Evolutionary conservation across 2,888 invertebrate species (phyloP), one percentile per base, ranked within the genome.

Genomic region (Copidosoma aretas): DNA sequence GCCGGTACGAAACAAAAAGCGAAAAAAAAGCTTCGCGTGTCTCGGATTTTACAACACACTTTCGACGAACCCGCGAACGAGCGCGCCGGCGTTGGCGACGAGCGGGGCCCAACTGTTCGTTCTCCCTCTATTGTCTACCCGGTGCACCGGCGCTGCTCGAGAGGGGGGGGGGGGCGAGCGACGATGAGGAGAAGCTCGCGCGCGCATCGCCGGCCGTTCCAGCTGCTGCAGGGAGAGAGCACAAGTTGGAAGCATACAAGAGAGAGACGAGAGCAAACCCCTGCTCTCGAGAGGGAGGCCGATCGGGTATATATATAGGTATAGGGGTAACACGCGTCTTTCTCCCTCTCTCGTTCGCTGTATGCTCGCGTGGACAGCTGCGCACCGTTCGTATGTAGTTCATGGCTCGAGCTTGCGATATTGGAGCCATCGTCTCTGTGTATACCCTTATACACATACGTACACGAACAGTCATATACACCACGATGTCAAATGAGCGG

Each of bases 181-280:
- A 39, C 14, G 17, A 41, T 17, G 62, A 46, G 46, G 41, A 54
- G 46, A 54, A 63, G 51, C 24, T 46, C 57, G 56, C 63, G 22
- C 64, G 64, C 64, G 25, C 64, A 21, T 43, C 54, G 39, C 32
- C 54, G 60, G 53, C 51, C n/a, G 51, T 17, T 46, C 12, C 17
- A 41, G 10, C n/a, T 46, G 49, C 62, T 19, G 53, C 53, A n/a
- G 61, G 52, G 39, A 21, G n/a, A 39, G 41, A 19, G 54, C 49
- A n/a, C 21, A n/a, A n/a, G 51, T 5, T n/a, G n/a, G 49, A 41
- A 8, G 54, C 4, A n/a, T 17, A 19, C 10, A 32, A 32, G 32
- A 51, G 51, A 49, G 60, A 49, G 54, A 54, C 41, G 62, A 39
- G 62, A 63, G 39, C 43, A 25, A 53, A 24, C 12, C 43, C 24